These are phyloP conservation scores for Aspidiotus destructor DNA, from an alignment of 2,888 invertebrate genomes.

Conservation along the genomic window DNA sequence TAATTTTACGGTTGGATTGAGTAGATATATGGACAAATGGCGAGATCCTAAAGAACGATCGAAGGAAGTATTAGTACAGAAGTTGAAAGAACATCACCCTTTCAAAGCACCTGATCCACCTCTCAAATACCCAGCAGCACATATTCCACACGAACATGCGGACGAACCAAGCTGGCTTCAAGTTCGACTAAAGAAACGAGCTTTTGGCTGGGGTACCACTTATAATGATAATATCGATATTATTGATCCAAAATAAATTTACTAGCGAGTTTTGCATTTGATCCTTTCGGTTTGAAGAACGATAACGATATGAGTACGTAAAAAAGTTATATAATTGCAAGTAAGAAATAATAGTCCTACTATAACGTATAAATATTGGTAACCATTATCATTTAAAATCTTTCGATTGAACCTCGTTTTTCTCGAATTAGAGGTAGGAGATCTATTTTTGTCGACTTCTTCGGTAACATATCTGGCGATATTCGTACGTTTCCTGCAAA, in stretches of 20 bases:
- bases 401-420: conserved; percentile 20
- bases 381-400: conserved; percentile 5
- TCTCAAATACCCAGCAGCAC: conserved; percentile 64
- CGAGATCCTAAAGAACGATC: conserved; percentile 82
- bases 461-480: conserved; percentile 40
- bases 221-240: conserved; percentile 28
- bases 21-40: conserved; percentile 81
- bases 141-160: conserved; percentile 44
- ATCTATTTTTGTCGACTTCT: conserved; percentile 45
- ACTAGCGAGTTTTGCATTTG: no score
- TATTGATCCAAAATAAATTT: conserved; percentile 20
- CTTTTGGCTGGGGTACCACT: conserved; percentile 53
- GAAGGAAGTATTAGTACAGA: conserved; percentile 72
- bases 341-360: no score
- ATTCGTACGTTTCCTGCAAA: conserved; percentile 34
- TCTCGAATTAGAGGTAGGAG: conserved; percentile 33
- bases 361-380: neutral
- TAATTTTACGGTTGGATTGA: conserved; percentile 35
- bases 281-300: no score
- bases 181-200: conserved; percentile 59
- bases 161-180: conserved; percentile 62
- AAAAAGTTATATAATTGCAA: no score
- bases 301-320: no score
- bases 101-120: conserved; percentile 59
- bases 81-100: conserved; percentile 71